These are phyloP conservation scores for Acrobasis suavella DNA, from an alignment of 2,888 invertebrate species.

Conservation along the genomic window DNA sequence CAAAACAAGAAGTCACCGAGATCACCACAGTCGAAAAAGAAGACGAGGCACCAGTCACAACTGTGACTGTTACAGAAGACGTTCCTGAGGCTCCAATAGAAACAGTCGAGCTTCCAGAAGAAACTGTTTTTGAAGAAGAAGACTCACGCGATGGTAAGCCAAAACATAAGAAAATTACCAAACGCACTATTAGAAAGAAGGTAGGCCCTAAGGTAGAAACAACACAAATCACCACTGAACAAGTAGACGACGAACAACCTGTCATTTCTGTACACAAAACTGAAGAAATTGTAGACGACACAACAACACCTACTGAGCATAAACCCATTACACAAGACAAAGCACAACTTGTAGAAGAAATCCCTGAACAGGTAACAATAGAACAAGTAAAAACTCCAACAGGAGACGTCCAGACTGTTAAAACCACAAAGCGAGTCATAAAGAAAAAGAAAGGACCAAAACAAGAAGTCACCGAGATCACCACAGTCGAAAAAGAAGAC, in stretches of 20 bases:
- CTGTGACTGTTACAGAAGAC: slow-evolving; percentile 46
- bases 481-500: slow-evolving; percentile 65
- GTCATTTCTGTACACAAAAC: slow-evolving; percentile 40
- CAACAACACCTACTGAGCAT: slow-evolving; percentile 32
- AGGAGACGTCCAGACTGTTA: slow-evolving; percentile 47
- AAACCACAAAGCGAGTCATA: slow-evolving; percentile 46
- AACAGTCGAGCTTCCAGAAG: slow-evolving; percentile 39
- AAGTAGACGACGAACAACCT: slow-evolving; percentile 36
- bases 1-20: slow-evolving; percentile 54
- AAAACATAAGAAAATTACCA: slow-evolving; percentile 48
- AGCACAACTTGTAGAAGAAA: slow-evolving; percentile 42
- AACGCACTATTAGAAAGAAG: slow-evolving; percentile 44
- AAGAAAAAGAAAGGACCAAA: slow-evolving; percentile 65
- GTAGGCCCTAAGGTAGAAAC: slow-evolving; percentile 40
- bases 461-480: slow-evolving; percentile 70
- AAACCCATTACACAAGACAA: slow-evolving; percentile 29
- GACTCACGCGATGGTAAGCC: slow-evolving; percentile 39
- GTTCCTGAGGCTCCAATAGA: slow-evolving; percentile 35
- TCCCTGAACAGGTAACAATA: slow-evolving; percentile 31
- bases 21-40: slow-evolving; percentile 60
- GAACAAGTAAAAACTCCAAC: slow-evolving; percentile 48
- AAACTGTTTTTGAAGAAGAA: not conserved
- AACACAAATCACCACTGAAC: slow-evolving; percentile 30
- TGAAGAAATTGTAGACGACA: slow-evolving; percentile 41
- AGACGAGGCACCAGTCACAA: slow-evolving; percentile 53